Conservation (phyloP, 1,140 invertebrate genomes). For the Papilio dardanus region DNA sequence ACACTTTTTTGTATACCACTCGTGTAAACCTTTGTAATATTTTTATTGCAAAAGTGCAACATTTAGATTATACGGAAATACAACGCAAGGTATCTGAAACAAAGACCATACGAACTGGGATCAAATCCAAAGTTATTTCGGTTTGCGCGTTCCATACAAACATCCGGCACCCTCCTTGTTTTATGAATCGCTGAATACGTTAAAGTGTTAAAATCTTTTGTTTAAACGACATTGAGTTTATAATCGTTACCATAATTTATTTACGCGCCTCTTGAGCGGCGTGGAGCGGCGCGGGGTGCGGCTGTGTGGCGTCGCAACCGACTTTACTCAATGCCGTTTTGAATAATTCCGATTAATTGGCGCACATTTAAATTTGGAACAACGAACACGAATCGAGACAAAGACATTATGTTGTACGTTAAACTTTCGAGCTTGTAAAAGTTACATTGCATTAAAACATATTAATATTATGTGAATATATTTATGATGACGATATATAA, state of each 20-base stretch:
- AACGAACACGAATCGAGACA: slow-evolving; percentile 13
- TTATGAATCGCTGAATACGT: slow-evolving; percentile 58
- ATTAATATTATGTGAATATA: too few relatives aligned
- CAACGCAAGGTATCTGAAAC: slow-evolving; percentile 46
- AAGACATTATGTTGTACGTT: slow-evolving; percentile 8
- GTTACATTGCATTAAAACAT: not conserved
- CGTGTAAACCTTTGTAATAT: not conserved
- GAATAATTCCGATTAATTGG: slow-evolving; percentile 29
- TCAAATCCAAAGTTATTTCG: slow-evolving; percentile 61
- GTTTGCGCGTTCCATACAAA: slow-evolving; percentile 61
- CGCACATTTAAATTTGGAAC: slow-evolving; percentile 34
- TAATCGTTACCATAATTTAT: slow-evolving; percentile 24
- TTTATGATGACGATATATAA: not conserved
- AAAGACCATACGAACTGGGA: slow-evolving; percentile 55
- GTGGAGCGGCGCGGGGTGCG: too few relatives aligned
- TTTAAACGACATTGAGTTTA: slow-evolving; percentile 53
- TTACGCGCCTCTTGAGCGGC: slow-evolving; percentile 17
- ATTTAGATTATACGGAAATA: slow-evolving; percentile 28
- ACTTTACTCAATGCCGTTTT: slow-evolving; percentile 27
- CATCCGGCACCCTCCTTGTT: slow-evolving; percentile 64
- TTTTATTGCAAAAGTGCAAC: slow-evolving; percentile 23
- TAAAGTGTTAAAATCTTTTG: slow-evolving; percentile 58
- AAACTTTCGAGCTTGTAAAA: slow-evolving; percentile 14
- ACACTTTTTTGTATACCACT: not conserved
- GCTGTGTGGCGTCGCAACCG: not conserved